phyloP scores from a whole-genome alignment of 2,888 invertebrate genomes.

The Aspidapion aeneum region DNA sequence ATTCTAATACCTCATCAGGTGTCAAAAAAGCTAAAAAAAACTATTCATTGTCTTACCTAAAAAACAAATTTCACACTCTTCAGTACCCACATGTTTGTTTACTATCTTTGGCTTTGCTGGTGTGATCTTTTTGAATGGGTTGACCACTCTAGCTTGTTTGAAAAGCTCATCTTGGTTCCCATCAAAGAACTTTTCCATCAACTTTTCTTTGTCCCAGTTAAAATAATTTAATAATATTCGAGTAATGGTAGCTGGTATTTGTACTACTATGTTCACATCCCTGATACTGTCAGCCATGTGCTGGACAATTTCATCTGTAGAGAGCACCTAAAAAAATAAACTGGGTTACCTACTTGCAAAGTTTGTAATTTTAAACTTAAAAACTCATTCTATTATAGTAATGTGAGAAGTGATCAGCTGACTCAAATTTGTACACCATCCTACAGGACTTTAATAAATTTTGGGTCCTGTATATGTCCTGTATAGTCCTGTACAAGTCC shows the following conservation, averaged over 20 bases:
- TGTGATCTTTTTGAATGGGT: constrained; percentile 79
- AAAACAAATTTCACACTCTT: constrained; percentile 94
- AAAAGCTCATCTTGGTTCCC: constrained; percentile 93
- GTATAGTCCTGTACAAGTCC: too few relatives aligned
- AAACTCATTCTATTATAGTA: too few relatives aligned
- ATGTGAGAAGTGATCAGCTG: too few relatives aligned
- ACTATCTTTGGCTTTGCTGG: constrained; percentile 65
- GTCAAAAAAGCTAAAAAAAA: too few relatives aligned
- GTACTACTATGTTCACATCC: constrained; percentile 94
- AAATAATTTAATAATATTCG: constrained; percentile 96
- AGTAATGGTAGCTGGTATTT: constrained; percentile 86
- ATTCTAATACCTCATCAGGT: too few relatives aligned
- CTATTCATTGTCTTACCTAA: not conserved
- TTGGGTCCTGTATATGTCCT: too few relatives aligned
- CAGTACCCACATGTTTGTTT: constrained; percentile 69
- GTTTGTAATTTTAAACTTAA: too few relatives aligned
- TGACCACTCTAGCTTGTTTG: constrained; percentile 90
- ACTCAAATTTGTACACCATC: too few relatives aligned
- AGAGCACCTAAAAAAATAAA: constrained; percentile 52
- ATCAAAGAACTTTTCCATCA: constrained; percentile 97
- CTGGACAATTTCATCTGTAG: constrained; percentile 94
- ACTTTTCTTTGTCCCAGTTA: constrained; percentile 99
- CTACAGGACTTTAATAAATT: too few relatives aligned
- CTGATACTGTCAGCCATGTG: constrained; percentile 97
- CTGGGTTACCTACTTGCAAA: too few relatives aligned